Conservation (phyloP, 2,113 vertebrate species). For the Corapipo altera region DNA sequence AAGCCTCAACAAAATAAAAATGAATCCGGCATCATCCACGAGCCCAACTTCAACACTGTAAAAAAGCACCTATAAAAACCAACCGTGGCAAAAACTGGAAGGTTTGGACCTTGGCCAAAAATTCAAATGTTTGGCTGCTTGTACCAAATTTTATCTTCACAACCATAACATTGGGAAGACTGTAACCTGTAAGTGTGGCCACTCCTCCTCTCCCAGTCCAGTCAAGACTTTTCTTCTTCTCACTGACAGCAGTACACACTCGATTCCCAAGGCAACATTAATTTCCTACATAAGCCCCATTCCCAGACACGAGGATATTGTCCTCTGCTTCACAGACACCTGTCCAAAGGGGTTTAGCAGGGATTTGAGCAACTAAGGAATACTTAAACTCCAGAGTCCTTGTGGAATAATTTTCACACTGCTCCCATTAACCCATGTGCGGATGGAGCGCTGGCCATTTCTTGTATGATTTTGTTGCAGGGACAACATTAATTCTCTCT, state of each 20-base stretch:
- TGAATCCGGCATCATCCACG: not conserved
- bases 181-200: not conserved
- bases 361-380: not conserved
- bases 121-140: not conserved
- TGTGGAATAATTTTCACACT: not conserved
- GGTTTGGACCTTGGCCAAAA: not conserved
- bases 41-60: not conserved
- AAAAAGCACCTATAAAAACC: not conserved
- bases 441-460: not conserved
- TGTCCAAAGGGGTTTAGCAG: not conserved
- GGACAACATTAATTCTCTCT: not conserved
- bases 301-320: not conserved
- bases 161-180: not conserved
- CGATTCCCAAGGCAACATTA: not conserved
- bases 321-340: not conserved
- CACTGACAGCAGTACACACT: not conserved
- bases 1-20: slow-evolving; percentile 50
- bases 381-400: not conserved
- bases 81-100: not conserved
- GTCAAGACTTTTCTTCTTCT: not conserved
- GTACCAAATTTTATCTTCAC: not conserved
- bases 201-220: not conserved
- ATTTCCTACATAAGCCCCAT: not conserved
- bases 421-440: not conserved
- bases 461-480: not conserved